phyloP scores from a whole-genome alignment of 1,140 invertebrate species.

The Sycobia sp. region DNA sequence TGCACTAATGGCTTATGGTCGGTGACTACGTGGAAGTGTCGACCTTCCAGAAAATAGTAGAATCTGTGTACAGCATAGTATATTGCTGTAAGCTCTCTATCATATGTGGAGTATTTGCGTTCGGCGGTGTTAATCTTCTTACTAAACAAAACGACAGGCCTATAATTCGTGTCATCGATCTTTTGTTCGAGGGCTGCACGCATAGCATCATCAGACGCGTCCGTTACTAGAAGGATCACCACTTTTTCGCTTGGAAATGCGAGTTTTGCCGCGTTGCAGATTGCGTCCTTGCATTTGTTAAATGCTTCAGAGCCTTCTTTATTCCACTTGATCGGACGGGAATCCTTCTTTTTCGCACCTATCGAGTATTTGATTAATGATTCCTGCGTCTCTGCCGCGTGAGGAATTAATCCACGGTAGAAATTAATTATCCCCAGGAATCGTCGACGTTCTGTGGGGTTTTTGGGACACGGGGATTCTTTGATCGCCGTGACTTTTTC shows the following conservation, averaged over 20 bases:
- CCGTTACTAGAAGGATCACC: too few species aligned
- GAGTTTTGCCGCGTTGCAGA: too few species aligned
- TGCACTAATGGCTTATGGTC: neutral
- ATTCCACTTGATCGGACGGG: too few species aligned
- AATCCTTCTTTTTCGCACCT: too few species aligned
- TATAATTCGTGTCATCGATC: too few species aligned
- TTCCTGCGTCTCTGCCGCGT: too few species aligned
- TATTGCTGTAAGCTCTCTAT: neutral
- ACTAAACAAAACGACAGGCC: neutral
- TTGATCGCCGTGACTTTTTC: constrained; percentile 21
- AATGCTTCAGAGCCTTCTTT: constrained; percentile 33
- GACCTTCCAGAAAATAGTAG: neutral
- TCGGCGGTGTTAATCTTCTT: neutral
- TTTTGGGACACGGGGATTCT: constrained; percentile 31
- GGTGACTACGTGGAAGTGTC: neutral
- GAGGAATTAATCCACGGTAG: too few species aligned
- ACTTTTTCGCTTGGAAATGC: too few species aligned
- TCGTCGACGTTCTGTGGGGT: constrained; percentile 22
- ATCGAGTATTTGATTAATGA: constrained; percentile 39
- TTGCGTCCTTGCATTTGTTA: constrained; percentile 34
- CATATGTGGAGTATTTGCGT: neutral
- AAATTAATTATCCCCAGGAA: too few species aligned
- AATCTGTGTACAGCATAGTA: neutral
- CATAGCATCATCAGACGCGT: too few species aligned
- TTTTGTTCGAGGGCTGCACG: too few species aligned